Evolutionary conservation across 2,888 invertebrate genomes (phyloP).

Genomic region (Ellobium chinense): DNA sequence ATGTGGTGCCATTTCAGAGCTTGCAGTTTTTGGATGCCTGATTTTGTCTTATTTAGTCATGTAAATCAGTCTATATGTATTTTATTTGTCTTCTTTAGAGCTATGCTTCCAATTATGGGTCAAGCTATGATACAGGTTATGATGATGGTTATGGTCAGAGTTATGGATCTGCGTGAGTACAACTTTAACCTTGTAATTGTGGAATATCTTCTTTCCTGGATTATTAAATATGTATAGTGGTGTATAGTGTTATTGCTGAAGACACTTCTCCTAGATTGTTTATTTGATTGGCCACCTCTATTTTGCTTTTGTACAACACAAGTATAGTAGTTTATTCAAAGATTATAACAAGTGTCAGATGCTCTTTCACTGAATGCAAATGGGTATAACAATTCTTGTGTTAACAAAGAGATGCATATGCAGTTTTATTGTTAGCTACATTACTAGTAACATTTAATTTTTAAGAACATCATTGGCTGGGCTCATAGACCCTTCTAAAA

Average conservation of each 20-base stretch:
- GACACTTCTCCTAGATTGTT: too few relatives aligned
- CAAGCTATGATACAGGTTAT: slow-evolving; percentile 48
- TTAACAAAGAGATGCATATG: too few relatives aligned
- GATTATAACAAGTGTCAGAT: background rate
- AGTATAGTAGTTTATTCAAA: too few relatives aligned
- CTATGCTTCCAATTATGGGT: slow-evolving; percentile 52
- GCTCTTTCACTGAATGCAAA: too few relatives aligned
- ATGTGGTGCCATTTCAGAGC: background rate
- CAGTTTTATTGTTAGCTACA: too few relatives aligned
- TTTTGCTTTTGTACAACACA: too few relatives aligned
- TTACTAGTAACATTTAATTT: too few relatives aligned
- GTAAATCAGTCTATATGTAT: background rate
- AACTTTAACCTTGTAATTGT: background rate
- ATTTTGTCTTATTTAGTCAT: background rate
- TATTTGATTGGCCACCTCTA: too few relatives aligned
- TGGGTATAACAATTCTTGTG: too few relatives aligned
- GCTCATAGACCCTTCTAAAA: too few relatives aligned
- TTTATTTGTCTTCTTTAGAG: slow-evolving; percentile 23
- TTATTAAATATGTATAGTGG: background rate
- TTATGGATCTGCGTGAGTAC: slow-evolving; percentile 36
- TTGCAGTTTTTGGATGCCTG: background rate
- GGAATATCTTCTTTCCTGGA: background rate
- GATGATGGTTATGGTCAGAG: slow-evolving; percentile 57
- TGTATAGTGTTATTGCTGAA: too few relatives aligned
- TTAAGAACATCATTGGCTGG: too few relatives aligned